These are phyloP conservation scores for Odontocolon sp. DNA, from an alignment of 2,888 invertebrate species.

Conservation along the genomic window DNA sequence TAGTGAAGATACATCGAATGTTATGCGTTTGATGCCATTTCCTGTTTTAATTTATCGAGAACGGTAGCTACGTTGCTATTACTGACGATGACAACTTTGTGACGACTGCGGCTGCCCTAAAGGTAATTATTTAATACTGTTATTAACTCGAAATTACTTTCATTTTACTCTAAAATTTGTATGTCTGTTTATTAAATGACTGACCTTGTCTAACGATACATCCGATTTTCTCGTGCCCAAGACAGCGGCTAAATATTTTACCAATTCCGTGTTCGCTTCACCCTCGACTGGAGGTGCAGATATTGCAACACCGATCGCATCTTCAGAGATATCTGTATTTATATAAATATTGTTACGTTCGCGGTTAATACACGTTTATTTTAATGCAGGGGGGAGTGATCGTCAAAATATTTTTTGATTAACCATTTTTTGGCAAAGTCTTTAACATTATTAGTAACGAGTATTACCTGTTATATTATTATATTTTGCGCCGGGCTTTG, in stretches of 20 bases:
- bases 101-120: slow-evolving; percentile 84
- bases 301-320: slow-evolving; percentile 89
- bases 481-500: slow-evolving; percentile 89
- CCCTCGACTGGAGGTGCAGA: slow-evolving; percentile 91
- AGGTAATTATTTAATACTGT: slow-evolving; percentile 50
- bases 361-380: too few species aligned
- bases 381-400: too few species aligned
- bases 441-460: neutral
- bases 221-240: slow-evolving; percentile 87
- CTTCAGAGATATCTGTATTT: slow-evolving; percentile 82
- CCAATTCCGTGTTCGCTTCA: slow-evolving; percentile 89
- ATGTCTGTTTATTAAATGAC: slow-evolving; percentile 53
- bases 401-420: slow-evolving; percentile 12
- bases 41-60: slow-evolving; percentile 79
- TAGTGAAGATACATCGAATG: slow-evolving; percentile 6
- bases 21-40: slow-evolving; percentile 67
- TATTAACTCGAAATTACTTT: neutral
- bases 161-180: neutral
- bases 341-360: slow-evolving; percentile 20
- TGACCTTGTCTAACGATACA: slow-evolving; percentile 85
- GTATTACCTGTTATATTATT: slow-evolving; percentile 85
- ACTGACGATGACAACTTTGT: slow-evolving; percentile 82
- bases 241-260: slow-evolving; percentile 87
- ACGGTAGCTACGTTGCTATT: slow-evolving; percentile 82
- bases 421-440: slow-evolving; percentile 2